Base-by-base conservation (phyloP, 92 coral and sea anemone species). In the Palythoa grandis region DNA sequence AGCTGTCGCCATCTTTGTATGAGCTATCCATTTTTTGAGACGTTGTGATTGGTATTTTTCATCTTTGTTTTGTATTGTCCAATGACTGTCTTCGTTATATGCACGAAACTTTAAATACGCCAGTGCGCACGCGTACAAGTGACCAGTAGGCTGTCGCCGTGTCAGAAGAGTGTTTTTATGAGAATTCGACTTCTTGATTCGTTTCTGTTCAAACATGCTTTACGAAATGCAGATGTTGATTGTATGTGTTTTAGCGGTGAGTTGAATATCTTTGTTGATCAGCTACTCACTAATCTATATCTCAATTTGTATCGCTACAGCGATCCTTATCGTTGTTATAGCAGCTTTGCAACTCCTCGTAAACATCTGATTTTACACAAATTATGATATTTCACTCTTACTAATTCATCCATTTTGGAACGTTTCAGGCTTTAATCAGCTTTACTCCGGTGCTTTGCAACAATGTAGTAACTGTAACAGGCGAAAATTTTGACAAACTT, bases 61-160 rank as follows among this genome's bases (percentile, higher is more conserved):
- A 48, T 7, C 7, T 6, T 52, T 50, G 63, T 52, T 76, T 52
- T 76, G 66, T n/a, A 7, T 61, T 60, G 57, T 79, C 84, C 84
- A 79, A 79, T 79, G 52, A 60, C 35, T 16, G n/a, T 20, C 38
- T 13, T 58, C 19, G 73, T 79, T 74, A 87, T 70, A 61, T 79
- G 9, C 68, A 70, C 20, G 63, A 10, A 22, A 63, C 22, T 19
- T n/a, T 19, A 3, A 39, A 65, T 11, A 22, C 23, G 20, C 35
- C 83, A 79, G 2, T 10, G 20, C 84, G 84, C 85, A 66, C 65
- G 85, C 24, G 85, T 43, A 80, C 74, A 94, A 90, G 89, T 88
- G 95, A 92, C 98, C 98, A 94, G 76, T 94, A 93, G 87, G 67
- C 76, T 22, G 8, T 74, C 88, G 98, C 98, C 95, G 98, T 94